A percentile compares a stretch with the other conserved stretches of the same genome.
Conservation (phyloP, 1,140 invertebrate genomes). For the Campoletis sonorensis region DNA sequence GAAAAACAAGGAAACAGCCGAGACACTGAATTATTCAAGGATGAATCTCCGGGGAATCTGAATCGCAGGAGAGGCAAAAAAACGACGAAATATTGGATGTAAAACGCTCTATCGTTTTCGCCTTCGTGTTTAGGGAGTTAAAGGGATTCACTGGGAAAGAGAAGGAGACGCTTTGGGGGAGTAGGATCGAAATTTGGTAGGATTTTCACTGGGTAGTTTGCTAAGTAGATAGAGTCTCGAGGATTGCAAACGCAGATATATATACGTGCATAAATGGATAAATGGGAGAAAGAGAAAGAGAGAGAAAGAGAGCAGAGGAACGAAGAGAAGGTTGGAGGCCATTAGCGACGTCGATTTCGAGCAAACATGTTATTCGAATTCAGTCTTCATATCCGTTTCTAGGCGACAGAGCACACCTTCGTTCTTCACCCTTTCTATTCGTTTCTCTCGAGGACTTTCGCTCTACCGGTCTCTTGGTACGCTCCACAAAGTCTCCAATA, state of each 20-base stretch:
- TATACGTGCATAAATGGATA: no score
- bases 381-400: conserved; percentile 62
- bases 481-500: conserved; percentile 10
- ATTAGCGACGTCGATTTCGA: conserved; percentile 54
- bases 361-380: conserved; percentile 66
- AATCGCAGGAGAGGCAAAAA: not conserved
- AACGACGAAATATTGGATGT: not conserved
- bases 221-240: conserved; percentile 1
- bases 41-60: not conserved
- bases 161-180: not conserved
- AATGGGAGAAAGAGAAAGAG: not conserved
- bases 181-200: not conserved
- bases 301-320: conserved; percentile 17
- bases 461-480: not conserved
- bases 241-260: not conserved
- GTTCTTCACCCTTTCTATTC: conserved; percentile 4
- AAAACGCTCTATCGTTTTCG: not conserved
- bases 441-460: conserved; percentile 8
- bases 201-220: not conserved
- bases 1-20: not conserved
- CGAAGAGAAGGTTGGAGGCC: conserved; percentile 32
- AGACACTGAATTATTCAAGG: conserved; percentile 4
- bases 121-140: not conserved
- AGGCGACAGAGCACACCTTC: conserved; percentile 45
- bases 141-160: not conserved